Conservation (phyloP, 2,797 vertebrate species). For the Lagorchestes hirsutus region DNA sequence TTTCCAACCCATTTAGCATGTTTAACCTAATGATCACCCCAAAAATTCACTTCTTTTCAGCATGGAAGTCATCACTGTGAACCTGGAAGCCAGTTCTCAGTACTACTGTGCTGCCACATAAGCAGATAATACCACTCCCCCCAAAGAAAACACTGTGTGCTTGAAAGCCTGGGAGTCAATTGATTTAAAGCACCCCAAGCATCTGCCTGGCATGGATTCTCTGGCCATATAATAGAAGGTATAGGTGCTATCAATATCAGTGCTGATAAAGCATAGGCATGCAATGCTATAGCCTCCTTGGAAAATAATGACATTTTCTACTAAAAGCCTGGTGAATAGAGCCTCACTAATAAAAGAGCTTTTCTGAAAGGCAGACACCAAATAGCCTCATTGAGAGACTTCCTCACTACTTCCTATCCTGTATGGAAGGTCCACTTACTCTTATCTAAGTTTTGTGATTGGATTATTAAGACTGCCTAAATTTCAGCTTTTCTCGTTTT, state of each 20-base stretch:
- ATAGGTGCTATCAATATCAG: constrained; percentile 54
- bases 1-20: constrained; percentile 48
- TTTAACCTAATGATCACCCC: constrained; percentile 67
- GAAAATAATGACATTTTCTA: constrained; percentile 65
- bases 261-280: constrained; percentile 71
- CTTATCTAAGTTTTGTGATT: constrained; percentile 38
- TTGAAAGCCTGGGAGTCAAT: constrained; percentile 74
- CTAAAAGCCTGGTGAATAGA: constrained; percentile 52
- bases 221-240: constrained; percentile 60
- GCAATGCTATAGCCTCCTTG: constrained; percentile 59
- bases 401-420: constrained; percentile 64
- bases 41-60: constrained; percentile 54
- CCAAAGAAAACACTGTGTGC: constrained; percentile 54
- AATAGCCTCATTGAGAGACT: constrained; percentile 49
- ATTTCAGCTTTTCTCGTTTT: constrained; percentile 69
- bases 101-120: constrained; percentile 19
- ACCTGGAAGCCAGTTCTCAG: constrained; percentile 54
- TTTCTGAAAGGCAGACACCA: constrained; percentile 75
- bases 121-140: constrained; percentile 43
- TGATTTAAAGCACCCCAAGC: constrained; percentile 62
- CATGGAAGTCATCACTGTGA: constrained; percentile 49
- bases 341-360: constrained; percentile 63
- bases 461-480: constrained; percentile 37
- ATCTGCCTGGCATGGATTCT: constrained; percentile 54
- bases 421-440: constrained; percentile 48